These are phyloP conservation scores for Apodemia mormo DNA, from an alignment of 2,888 invertebrate species.

Conservation along the genomic window DNA sequence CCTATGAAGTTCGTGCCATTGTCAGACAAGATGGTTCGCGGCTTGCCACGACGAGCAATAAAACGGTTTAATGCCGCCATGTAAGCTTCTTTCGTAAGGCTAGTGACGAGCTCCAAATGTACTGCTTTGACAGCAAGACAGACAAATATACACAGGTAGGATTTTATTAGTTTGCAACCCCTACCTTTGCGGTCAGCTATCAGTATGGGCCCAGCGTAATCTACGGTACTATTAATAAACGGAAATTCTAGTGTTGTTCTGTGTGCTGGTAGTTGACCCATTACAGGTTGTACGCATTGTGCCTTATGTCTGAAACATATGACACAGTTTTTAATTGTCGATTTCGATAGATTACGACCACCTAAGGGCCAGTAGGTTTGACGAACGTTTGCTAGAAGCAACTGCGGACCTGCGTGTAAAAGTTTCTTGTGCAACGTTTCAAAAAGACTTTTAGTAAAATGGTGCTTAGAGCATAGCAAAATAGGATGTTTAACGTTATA, in stretches of 20 bases:
- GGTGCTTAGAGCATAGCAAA: slow-evolving; percentile 5
- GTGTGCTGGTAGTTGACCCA: not conserved
- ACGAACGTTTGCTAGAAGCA: not conserved
- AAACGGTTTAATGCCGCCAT: slow-evolving; percentile 30
- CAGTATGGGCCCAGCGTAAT: slow-evolving; percentile 34
- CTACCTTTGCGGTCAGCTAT: slow-evolving; percentile 22
- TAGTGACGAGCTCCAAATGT: slow-evolving; percentile 19
- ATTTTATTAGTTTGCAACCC: too few species aligned
- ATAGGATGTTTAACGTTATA: slow-evolving; percentile 26
- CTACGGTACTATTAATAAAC: slow-evolving; percentile 29
- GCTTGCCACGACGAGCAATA: slow-evolving; percentile 29
- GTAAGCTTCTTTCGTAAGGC: too few species aligned
- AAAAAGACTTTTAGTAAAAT: slow-evolving; percentile 7
- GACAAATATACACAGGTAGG: slow-evolving; percentile 17
- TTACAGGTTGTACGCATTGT: too few species aligned
- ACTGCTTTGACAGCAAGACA: slow-evolving; percentile 16
- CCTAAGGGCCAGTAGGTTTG: too few species aligned
- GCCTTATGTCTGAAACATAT: too few species aligned
- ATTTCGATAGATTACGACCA: too few species aligned
- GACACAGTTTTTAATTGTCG: too few species aligned
- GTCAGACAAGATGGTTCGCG: slow-evolving; percentile 22
- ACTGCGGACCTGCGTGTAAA: not conserved
- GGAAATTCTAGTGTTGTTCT: slow-evolving; percentile 24
- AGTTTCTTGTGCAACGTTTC: not conserved
- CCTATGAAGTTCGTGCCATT: slow-evolving; percentile 30